Evolutionary conservation across 1,140 invertebrate genomes (phyloP).

Genomic region (Globodera rostochiensis): DNA sequence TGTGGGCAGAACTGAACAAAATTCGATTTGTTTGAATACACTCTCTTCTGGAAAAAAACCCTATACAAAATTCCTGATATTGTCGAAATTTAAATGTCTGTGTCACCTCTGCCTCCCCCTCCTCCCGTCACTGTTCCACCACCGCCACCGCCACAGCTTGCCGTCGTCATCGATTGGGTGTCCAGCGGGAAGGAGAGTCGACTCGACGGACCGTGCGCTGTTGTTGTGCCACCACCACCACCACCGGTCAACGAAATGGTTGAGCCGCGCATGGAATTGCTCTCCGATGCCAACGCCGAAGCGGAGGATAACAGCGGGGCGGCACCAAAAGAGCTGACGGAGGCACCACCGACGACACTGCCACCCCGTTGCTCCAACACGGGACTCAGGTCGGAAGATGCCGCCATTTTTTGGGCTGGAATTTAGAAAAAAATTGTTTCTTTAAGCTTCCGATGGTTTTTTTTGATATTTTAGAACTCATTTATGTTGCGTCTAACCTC

Average conservation of each 20-base stretch:
- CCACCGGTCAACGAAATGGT: constrained; percentile 47
- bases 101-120: not conserved
- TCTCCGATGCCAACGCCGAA: constrained; percentile 45
- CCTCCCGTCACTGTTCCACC: not conserved
- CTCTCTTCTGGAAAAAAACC: too few relatives aligned
- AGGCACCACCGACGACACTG: not conserved
- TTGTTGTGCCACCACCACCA: not conserved
- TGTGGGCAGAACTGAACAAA: not conserved
- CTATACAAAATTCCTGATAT: too few relatives aligned
- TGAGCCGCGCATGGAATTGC: constrained; percentile 56
- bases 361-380: constrained; percentile 48
- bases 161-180: not conserved
- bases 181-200: constrained; percentile 12
- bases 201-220: not conserved
- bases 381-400: constrained; percentile 37
- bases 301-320: not conserved
- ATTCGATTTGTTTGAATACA: not conserved
- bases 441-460: too few relatives aligned
- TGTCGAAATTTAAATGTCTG: not conserved
- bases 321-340: not conserved
- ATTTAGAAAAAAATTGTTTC: not conserved
- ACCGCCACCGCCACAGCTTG: too few relatives aligned
- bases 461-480: too few relatives aligned
- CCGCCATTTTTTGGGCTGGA: constrained; percentile 10
- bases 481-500: too few relatives aligned